Conservation (phyloP, 2,113 vertebrate species). For the Garra rufa region DNA sequence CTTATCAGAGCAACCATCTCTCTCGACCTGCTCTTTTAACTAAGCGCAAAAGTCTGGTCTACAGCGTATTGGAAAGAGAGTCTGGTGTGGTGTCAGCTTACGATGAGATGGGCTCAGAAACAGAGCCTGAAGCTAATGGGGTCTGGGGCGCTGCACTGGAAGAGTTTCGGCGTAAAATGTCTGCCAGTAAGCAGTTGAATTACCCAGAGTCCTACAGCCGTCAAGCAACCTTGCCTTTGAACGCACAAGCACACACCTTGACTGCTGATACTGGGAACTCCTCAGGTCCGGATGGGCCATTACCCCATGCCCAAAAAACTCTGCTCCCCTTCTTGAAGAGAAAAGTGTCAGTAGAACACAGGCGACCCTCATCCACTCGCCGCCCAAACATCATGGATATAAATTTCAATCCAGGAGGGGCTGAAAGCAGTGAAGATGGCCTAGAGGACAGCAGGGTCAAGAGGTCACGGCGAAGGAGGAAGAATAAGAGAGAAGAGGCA, state of each 20-base stretch:
- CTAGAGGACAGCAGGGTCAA: constrained; percentile 52
- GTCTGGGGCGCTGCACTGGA: constrained; percentile 66
- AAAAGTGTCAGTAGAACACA: constrained; percentile 64
- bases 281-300: constrained; percentile 59
- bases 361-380: constrained; percentile 52
- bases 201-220: constrained; percentile 25
- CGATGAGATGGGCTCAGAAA: constrained; percentile 86
- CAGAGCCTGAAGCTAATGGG: constrained; percentile 73
- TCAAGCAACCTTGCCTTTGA: constrained; percentile 22
- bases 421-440: constrained; percentile 53
- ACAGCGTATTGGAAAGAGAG: constrained; percentile 84
- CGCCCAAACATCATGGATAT: constrained; percentile 67
- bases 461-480: constrained; percentile 61
- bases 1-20: constrained; percentile 80
- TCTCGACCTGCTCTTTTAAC: constrained; percentile 82
- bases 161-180: constrained; percentile 68
- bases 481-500: constrained; percentile 54
- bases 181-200: constrained; percentile 43
- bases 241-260: not conserved
- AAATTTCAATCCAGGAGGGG: constrained; percentile 64
- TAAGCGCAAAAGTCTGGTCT: constrained; percentile 85
- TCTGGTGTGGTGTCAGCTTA: constrained; percentile 86
- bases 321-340: constrained; percentile 61
- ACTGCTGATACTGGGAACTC: constrained; percentile 7
- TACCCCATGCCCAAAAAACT: constrained; percentile 56